Conservation (phyloP, 1,140 invertebrate species). For the Glossosoma conforme region DNA sequence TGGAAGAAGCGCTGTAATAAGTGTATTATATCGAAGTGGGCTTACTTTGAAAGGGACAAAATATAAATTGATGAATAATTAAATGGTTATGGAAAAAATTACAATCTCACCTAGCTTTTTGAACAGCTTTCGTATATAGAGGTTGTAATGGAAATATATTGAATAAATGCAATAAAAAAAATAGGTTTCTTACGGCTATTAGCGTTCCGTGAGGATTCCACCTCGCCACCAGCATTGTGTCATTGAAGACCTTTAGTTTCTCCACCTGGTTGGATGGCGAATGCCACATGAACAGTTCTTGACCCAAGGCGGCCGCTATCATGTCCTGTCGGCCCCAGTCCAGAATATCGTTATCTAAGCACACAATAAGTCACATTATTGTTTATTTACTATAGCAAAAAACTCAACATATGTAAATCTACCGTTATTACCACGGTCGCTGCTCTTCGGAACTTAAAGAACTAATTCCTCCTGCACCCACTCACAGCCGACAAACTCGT, state of each 20-base stretch:
- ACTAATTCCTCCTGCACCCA: too few species aligned
- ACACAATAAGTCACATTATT: not conserved
- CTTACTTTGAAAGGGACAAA: too few species aligned
- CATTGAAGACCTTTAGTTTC: slow-evolving; percentile 12
- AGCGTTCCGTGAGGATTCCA: slow-evolving; percentile 16
- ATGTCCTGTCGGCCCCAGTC: slow-evolving; percentile 21
- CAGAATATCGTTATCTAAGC: slow-evolving; percentile 24
- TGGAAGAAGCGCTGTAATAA: too few species aligned
- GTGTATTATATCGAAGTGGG: too few species aligned
- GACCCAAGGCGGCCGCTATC: slow-evolving; percentile 13
- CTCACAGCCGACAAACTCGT: too few species aligned
- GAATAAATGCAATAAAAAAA: not conserved
- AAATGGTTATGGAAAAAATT: not conserved
- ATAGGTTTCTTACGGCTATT: slow-evolving; percentile 14
- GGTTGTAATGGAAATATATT: too few species aligned
- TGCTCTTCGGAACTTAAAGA: too few species aligned
- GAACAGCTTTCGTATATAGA: too few species aligned
- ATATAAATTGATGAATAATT: too few species aligned
- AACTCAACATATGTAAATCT: not conserved
- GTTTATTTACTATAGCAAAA: not conserved
- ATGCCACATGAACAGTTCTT: slow-evolving; percentile 22
- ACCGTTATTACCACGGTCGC: too few species aligned
- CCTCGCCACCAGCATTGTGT: slow-evolving; percentile 14
- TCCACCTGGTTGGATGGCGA: slow-evolving; percentile 17
- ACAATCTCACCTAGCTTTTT: too few species aligned